Conservation (phyloP, 2,888 invertebrate species). For the Trachelus troglodyta region DNA sequence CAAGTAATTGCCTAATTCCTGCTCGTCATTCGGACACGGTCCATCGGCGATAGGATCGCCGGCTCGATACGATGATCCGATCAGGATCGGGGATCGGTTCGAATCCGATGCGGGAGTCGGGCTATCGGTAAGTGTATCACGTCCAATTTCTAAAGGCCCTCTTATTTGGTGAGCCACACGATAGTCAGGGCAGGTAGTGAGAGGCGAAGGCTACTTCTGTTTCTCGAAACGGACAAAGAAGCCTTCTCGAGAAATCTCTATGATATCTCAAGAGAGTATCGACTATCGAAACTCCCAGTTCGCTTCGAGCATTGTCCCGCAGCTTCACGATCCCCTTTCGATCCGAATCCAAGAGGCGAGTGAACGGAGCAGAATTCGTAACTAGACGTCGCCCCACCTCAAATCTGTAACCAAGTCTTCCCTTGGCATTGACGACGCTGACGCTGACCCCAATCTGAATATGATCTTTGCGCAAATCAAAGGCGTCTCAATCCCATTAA, state of each 20-base stretch:
- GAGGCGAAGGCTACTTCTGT: constrained; percentile 3
- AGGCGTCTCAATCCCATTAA: too few relatives aligned
- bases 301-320: too few relatives aligned
- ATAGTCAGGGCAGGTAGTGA: neutral
- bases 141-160: constrained; percentile 5
- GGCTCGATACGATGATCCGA: constrained; percentile 8
- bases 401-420: too few relatives aligned
- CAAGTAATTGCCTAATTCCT: constrained; percentile 49
- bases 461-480: too few relatives aligned
- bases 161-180: constrained; percentile 1
- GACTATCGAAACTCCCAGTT: too few relatives aligned
- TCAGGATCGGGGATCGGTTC: neutral
- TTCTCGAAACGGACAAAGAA: neutral
- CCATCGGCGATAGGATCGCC: constrained; percentile 41
- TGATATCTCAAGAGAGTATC: too few relatives aligned
- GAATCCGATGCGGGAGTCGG: constrained; percentile 2
- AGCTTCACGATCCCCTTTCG: too few relatives aligned
- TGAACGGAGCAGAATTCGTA: too few relatives aligned
- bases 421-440: too few relatives aligned
- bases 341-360: too few relatives aligned
- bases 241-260: too few relatives aligned
- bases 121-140: constrained; percentile 4
- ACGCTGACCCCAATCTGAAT: too few relatives aligned
- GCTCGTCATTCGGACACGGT: constrained; percentile 44
- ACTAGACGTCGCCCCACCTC: neutral